Evolutionary conservation across 2,797 vertebrate genomes (phyloP).

Genomic region (Merluccius polli): DNA sequence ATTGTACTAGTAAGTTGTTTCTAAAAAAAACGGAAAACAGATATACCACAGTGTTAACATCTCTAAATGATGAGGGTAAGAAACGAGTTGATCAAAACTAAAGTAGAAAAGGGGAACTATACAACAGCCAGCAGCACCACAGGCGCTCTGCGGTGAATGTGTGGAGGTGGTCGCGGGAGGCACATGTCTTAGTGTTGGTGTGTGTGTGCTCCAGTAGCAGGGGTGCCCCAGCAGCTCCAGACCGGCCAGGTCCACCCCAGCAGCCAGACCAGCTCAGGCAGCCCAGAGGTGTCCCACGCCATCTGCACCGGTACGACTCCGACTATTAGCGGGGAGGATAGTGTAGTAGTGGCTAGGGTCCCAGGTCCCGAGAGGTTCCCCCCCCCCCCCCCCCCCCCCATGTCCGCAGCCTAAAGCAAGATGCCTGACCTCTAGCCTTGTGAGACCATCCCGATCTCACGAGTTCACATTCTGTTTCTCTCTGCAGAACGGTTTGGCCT

Average conservation of each 20-base stretch:
- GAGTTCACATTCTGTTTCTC: too few species aligned
- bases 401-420: too few species aligned
- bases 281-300: slow-evolving; percentile 88
- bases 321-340: slow-evolving; percentile 16
- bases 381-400: too few species aligned
- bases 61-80: neutral
- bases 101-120: neutral
- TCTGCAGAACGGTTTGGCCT: too few species aligned
- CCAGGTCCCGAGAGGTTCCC: too few species aligned
- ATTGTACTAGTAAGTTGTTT: neutral
- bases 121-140: too few species aligned
- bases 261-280: slow-evolving; percentile 82
- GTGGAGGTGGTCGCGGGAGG: neutral
- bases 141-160: neutral
- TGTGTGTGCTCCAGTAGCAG: slow-evolving; percentile 75
- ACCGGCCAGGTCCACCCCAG: slow-evolving; percentile 92
- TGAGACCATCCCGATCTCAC: too few species aligned
- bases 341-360: neutral
- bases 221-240: slow-evolving; percentile 92
- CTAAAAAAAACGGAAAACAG: neutral
- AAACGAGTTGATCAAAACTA: neutral
- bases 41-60: too few species aligned
- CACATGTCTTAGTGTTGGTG: slow-evolving; percentile 11
- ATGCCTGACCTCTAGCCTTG: too few species aligned
- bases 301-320: slow-evolving; percentile 84